phyloP scores from a whole-genome alignment of 2,113 vertebrate species.

The Equus quagga region DNA sequence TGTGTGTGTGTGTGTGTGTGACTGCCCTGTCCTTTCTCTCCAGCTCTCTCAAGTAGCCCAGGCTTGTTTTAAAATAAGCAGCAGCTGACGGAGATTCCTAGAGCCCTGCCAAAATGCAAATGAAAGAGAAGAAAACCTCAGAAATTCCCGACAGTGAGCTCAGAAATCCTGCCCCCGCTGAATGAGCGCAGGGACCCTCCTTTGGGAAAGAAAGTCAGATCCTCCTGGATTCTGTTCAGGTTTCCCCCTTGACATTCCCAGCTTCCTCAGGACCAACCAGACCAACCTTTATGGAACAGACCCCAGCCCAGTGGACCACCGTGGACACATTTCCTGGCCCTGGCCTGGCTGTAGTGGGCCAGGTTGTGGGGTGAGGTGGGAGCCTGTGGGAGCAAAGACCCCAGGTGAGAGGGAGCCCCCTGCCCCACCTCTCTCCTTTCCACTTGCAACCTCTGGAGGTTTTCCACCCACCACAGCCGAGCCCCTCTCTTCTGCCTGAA shows the following conservation, averaged over 20 bases:
- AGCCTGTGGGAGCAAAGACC: fast-evolving
- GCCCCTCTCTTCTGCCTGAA: neutral
- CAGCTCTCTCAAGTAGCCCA: neutral
- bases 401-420: neutral
- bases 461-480: fast-evolving
- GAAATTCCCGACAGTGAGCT: conserved; percentile 61
- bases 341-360: neutral
- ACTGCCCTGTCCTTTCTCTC: neutral
- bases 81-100: conserved; percentile 65
- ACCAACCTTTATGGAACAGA: conserved; percentile 81
- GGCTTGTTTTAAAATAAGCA: conserved; percentile 76
- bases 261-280: conserved; percentile 81
- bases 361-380: neutral
- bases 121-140: conserved; percentile 52
- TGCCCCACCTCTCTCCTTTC: neutral
- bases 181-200: conserved; percentile 57
- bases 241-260: conserved; percentile 69
- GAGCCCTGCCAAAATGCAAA: conserved; percentile 66
- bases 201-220: neutral
- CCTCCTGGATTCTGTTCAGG: conserved; percentile 67
- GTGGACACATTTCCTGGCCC: conserved; percentile 32
- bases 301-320: conserved; percentile 57
- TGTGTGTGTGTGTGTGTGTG: no score
- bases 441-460: neutral
- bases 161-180: conserved; percentile 68